Evolutionary conservation across 1,140 invertebrate species (phyloP), one percentile per base, ranked within the genome.

Genomic region (Glomeris maerens): DNA sequence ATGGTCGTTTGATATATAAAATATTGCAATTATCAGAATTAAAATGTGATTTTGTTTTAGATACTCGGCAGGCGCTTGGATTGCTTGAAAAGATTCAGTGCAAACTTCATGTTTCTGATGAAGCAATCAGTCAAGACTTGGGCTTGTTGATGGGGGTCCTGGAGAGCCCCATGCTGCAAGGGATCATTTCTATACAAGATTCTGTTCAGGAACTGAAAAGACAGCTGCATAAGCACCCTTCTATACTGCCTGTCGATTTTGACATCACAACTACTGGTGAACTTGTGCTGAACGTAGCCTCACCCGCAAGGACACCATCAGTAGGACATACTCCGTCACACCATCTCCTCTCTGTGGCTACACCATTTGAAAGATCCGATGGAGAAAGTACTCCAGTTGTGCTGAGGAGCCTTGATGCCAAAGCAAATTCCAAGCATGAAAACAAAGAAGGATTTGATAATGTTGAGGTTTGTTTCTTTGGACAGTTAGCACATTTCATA

Each of bases 121-220:
- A 84, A 0, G 81, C 82, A 66, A 66, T 84, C 28, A 80, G 76
- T 62, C 80, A 87, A 61, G 90, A 95, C 63, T 68, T 96, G 17
- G 82, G 83, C 60, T 80, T 85, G 29, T 72, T 96, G 1, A 81
- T 95, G 56, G 81, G 79, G 49, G 75, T 95, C 38, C 65, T 97
- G 51, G 84, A 92, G 58, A 91, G 89, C 73, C 92, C 92, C 5
- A 81, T 95, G 29, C 84, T 97, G 60, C 77, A 82, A 49, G 86
- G 84, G 60, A 86, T 95, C 59, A 80, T 90, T n/a, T 87, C 83
- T 40, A 78, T 96, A 55, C 86, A 77, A 62, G 75, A 63, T 49
- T 66, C 65, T 17, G 49, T 66, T 27, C 53, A 60, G 21, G 55
- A 64, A 45, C 52, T 66, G 41, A 59, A 58, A 36, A 56, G 57